Evolutionary conservation across 2,888 invertebrate species (phyloP).

Genomic region (Trachelus stipa): DNA sequence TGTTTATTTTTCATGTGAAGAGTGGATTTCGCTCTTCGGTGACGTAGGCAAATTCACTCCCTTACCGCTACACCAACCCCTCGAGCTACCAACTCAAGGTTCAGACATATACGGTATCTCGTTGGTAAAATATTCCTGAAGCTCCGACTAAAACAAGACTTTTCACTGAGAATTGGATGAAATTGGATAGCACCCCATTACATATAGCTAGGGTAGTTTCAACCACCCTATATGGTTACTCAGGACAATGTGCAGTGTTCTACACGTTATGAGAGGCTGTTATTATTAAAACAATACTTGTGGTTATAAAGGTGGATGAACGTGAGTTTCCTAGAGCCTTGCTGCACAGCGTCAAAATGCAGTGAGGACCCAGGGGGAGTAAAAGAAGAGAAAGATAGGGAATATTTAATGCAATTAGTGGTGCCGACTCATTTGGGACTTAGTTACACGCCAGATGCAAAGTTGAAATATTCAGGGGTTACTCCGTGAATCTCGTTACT

Average conservation of each 20-base stretch:
- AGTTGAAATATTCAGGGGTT: constrained; percentile 60
- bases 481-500: constrained; percentile 60
- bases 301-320: not conserved
- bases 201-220: not conserved
- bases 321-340: not conserved
- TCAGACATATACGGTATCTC: not conserved
- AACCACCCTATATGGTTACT: not conserved
- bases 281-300: not conserved
- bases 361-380: not conserved
- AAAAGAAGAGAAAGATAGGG: not conserved
- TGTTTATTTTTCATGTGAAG: not conserved
- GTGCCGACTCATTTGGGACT: not conserved
- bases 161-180: not conserved
- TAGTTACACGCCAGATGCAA: constrained; percentile 45
- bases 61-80: not conserved
- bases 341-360: not conserved
- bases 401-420: not conserved
- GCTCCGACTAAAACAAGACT: not conserved
- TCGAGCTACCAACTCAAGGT: not conserved
- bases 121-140: not conserved
- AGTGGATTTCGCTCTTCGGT: not conserved
- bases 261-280: not conserved
- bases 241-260: not conserved
- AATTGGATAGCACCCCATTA: not conserved
- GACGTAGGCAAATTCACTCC: not conserved